A percentile compares a stretch with the other conserved stretches of the same genome.
phyloP scores from a whole-genome alignment of 2,888 invertebrate species.

The Rhogogaster chlorosoma region DNA sequence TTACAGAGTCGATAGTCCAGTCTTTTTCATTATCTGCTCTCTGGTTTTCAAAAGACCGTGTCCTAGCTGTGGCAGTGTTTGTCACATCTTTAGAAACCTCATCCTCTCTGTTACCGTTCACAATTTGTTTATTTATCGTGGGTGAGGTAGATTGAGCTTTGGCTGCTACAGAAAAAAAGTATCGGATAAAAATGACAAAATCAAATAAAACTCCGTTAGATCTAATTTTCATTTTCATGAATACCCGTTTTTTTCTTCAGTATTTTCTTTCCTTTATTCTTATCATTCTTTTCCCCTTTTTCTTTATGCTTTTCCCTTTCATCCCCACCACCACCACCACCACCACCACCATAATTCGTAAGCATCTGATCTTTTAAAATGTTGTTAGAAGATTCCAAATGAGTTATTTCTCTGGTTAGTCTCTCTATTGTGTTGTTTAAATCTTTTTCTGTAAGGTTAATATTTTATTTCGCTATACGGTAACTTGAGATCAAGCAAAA shows the following conservation, averaged over 20 bases:
- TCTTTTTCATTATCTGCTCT: conserved; percentile 61
- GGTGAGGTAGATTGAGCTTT: conserved; percentile 22
- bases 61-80: conserved; percentile 26
- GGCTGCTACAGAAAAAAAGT: conserved; percentile 5
- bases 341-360: conserved; percentile 51
- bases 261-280: conserved; percentile 61
- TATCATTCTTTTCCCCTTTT: conserved; percentile 64
- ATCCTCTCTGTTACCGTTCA: conserved; percentile 50
- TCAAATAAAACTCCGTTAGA: background rate
- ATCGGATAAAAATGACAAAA: background rate
- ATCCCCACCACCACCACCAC: conserved; percentile 56
- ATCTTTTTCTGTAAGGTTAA: conserved; percentile 77
- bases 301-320: conserved; percentile 57
- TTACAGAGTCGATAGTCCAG: conserved; percentile 62
- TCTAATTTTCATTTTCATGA: background rate
- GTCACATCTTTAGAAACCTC: conserved; percentile 58
- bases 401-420: conserved; percentile 77
- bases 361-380: conserved; percentile 62
- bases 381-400: conserved; percentile 75
- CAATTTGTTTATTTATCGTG: background rate
- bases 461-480: conserved; percentile 9
- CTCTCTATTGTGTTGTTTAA: conserved; percentile 80
- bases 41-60: conserved; percentile 19
- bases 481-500: background rate
- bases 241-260: conserved; percentile 62